Evolutionary conservation across 2,797 vertebrate species (phyloP).

Genomic region (Natrix natrix): DNA sequence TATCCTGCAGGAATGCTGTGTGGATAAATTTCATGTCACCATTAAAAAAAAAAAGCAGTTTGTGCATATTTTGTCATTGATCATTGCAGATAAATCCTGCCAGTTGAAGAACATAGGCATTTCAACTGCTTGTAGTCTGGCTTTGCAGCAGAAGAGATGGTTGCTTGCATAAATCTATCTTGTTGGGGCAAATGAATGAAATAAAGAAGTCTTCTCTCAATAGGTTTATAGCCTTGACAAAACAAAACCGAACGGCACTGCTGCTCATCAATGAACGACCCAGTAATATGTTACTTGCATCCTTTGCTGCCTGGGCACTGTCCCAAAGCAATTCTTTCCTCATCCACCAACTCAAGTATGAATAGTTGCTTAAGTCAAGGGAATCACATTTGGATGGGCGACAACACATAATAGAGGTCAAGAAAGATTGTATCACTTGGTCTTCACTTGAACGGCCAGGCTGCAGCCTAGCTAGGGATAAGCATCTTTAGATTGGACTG

Average conservation of each 20-base stretch:
- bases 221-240: background rate
- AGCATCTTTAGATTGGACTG: conserved; percentile 47
- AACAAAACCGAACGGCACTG: background rate
- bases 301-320: conserved; percentile 4
- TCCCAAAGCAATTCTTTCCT: conserved; percentile 18
- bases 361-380: conserved; percentile 50
- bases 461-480: conserved; percentile 32
- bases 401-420: conserved; percentile 51
- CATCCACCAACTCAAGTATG: conserved; percentile 32
- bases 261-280: background rate
- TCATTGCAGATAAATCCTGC: background rate
- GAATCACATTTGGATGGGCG: conserved; percentile 49
- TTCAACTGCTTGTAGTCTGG: background rate
- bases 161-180: background rate
- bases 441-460: conserved; percentile 45
- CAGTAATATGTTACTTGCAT: conserved; percentile 3
- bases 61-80: background rate
- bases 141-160: background rate
- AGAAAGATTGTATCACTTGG: conserved; percentile 41
- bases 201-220: background rate
- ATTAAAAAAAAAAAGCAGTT: background rate
- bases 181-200: background rate
- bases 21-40: background rate
- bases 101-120: background rate
- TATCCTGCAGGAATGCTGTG: background rate